Evolutionary conservation across 2,113 vertebrate genomes (phyloP), one percentile per base, ranked within the genome.

Genomic region (Syngnathus scovelli): DNA sequence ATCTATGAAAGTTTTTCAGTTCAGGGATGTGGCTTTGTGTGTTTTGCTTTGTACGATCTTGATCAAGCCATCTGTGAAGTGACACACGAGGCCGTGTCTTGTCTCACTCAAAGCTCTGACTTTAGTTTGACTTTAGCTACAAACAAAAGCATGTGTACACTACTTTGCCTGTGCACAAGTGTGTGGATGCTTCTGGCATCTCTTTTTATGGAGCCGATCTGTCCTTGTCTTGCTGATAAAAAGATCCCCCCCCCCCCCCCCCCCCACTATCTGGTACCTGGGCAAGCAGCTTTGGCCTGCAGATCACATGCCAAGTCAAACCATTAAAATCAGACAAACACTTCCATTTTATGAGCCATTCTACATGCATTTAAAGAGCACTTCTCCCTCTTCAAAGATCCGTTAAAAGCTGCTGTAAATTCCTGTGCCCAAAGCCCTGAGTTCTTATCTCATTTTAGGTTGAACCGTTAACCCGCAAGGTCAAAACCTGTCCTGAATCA

Each of bases 321-420:
- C 74, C 71, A 78, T 83, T 86, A 84, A 85, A 82, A 70, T 77
- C 76, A 76, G 75, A 75, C 80, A 86, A 88, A 86, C 82, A 69
- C 77, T 81, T 79, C 69, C 55, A n/a, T 62, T 91, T 90, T 85
- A 88, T 74, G 60, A 67, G 69, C 83, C 56, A 64, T 82, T 90
- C 81, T 78, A 81, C 71, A 78, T 86, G 78, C 66, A 75, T 81
- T 81, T 83, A 81, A 82, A 79, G 74, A 72, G 46, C 71, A 69
- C 69, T 70, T 83, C 39, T 76, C 85, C 76, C 75, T 83, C 75
- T 64, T 66, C 72, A 73, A 74, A 78, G 65, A 73, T 65, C 69
- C 72, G 85, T 85, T 84, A 81, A 87, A 82, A 77, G 68, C 62
- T 61, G 84, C 68, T 46, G 76, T 87, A 87, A 87, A 89, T 82